Conservation (phyloP, 2,797 vertebrate species). For the Psittacula derbiana region DNA sequence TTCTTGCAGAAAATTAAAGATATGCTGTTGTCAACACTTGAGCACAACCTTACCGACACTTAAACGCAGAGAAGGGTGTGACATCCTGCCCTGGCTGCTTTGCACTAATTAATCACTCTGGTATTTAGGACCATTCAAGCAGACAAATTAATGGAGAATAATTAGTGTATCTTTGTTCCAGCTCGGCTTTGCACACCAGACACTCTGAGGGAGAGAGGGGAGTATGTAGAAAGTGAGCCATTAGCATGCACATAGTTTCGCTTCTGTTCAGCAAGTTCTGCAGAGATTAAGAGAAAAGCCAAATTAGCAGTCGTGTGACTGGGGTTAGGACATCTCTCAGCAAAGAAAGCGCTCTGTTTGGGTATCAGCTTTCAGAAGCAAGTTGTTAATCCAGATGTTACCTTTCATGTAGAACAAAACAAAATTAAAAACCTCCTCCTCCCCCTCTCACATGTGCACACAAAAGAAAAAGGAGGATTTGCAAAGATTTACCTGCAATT, state of each 20-base stretch:
- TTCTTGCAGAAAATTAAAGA: conserved; percentile 83
- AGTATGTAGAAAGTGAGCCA: conserved; percentile 75
- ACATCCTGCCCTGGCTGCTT: conserved; percentile 92
- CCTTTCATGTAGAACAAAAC: conserved; percentile 72
- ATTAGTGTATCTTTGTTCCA: conserved; percentile 96
- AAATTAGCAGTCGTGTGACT: conserved; percentile 83
- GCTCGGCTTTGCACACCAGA: conserved; percentile 80
- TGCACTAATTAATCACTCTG: conserved; percentile 93
- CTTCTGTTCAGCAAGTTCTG: conserved; percentile 81
- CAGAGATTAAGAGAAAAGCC: conserved; percentile 81
- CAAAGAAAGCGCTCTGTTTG: conserved; percentile 77
- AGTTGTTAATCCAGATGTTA: conserved; percentile 73
- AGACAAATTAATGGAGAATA: conserved; percentile 91
- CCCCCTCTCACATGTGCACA: background rate
- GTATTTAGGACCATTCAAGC: conserved; percentile 91
- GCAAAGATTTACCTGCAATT: conserved; percentile 16
- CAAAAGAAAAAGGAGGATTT: conserved; percentile 5
- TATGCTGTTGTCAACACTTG: conserved; percentile 86
- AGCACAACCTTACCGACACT: conserved; percentile 84
- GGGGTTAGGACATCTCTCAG: conserved; percentile 78
- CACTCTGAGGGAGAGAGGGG: conserved; percentile 73
- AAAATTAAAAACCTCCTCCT: conserved; percentile 62
- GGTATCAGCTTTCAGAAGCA: conserved; percentile 77
- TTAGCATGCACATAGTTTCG: conserved; percentile 82
- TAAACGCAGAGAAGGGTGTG: conserved; percentile 87